Conservation (phyloP, 2,113 vertebrate genomes). For the Urocynchramus pylzowi region DNA sequence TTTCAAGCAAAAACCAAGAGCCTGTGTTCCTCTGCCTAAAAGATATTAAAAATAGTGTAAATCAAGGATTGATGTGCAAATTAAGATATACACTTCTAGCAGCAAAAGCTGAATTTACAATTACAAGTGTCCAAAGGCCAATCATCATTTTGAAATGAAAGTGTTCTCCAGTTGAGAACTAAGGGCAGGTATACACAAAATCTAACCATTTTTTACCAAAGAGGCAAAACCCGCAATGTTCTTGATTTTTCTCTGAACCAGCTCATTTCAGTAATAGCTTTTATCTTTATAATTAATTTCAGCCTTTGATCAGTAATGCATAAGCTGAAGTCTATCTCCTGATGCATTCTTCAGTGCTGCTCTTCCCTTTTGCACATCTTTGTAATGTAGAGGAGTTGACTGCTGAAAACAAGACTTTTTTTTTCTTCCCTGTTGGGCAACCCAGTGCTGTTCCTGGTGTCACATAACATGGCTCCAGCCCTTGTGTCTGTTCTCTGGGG, state of each 20-base stretch:
- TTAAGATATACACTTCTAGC: background rate
- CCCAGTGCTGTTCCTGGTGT: background rate
- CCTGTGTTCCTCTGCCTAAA: background rate
- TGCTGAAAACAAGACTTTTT: background rate
- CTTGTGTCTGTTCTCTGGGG: background rate
- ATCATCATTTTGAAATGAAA: background rate
- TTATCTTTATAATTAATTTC: background rate
- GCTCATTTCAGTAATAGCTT: background rate
- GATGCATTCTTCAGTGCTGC: background rate
- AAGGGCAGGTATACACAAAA: background rate
- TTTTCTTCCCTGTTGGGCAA: background rate
- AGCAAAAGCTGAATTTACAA: background rate
- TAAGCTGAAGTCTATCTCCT: background rate
- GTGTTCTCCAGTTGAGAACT: background rate
- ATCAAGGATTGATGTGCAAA: slow-evolving; percentile 16
- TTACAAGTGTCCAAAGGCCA: background rate
- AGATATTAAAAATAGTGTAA: slow-evolving; percentile 18
- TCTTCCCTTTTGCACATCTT: background rate
- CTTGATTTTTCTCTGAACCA: background rate
- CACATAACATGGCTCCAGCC: background rate
- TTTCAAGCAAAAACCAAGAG: background rate
- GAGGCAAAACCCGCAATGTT: background rate
- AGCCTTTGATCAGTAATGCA: background rate
- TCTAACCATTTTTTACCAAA: background rate
- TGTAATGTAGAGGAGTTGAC: background rate